Evolutionary conservation across 2,113 vertebrate genomes (phyloP).

Genomic region (Cottus gobio): DNA sequence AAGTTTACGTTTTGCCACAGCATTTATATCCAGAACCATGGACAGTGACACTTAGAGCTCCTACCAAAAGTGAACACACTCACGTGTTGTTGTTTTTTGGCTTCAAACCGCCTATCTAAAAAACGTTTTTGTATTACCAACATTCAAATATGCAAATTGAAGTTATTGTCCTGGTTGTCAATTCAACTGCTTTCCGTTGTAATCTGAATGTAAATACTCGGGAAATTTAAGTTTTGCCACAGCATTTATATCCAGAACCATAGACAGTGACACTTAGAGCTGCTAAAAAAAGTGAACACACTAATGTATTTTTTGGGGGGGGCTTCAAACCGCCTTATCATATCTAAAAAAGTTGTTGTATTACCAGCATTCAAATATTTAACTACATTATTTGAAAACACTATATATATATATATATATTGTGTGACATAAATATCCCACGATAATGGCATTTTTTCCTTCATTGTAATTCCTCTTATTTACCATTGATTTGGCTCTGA

Average conservation of each 20-base stretch:
- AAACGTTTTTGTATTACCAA: too few species aligned
- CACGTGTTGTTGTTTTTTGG: fast-evolving
- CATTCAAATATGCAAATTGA: not conserved
- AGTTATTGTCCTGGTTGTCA: not conserved
- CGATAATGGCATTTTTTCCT: not conserved
- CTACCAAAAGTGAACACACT: fast-evolving
- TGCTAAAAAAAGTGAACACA: not conserved
- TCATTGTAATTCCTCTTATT: fast-evolving
- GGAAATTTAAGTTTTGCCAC: fast-evolving
- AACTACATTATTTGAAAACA: fast-evolving
- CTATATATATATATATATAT: fast-evolving
- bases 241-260: not conserved
- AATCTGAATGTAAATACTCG: fast-evolving
- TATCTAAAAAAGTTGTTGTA: not conserved
- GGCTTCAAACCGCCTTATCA: fast-evolving
- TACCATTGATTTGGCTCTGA: too few species aligned
- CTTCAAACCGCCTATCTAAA: not conserved
- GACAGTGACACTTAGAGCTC: not conserved
- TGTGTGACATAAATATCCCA: not conserved
- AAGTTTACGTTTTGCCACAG: fast-evolving
- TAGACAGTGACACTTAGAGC: not conserved
- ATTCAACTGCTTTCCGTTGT: fast-evolving
- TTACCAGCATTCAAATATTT: not conserved
- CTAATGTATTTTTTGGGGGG: fast-evolving
- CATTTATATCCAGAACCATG: constrained; percentile 7